A percentile compares a stretch with the other conserved stretches of the same genome.
Conservation (phyloP, 2,113 vertebrate species). For the Panthera leo region DNA sequence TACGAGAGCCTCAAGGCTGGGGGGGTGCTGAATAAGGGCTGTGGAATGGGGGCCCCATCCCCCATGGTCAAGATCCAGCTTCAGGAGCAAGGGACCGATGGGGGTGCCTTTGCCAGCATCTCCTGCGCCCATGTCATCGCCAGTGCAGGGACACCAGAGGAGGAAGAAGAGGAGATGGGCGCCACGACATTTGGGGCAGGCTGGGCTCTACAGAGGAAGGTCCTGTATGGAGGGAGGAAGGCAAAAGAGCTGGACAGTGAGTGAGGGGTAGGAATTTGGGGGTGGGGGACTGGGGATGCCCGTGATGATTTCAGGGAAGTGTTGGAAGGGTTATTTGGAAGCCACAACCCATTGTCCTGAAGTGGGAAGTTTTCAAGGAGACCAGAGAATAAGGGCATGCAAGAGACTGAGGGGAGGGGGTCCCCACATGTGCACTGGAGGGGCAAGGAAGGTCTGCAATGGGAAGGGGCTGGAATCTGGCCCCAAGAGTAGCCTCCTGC, state of each 20-base stretch:
- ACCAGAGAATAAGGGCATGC: background rate
- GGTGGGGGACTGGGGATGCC: background rate
- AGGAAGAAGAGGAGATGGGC: constrained; percentile 65
- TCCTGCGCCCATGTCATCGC: constrained; percentile 78
- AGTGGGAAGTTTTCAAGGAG: constrained; percentile 22
- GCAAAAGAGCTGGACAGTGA: constrained; percentile 91
- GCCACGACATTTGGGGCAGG: constrained; percentile 80
- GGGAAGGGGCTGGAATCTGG: background rate
- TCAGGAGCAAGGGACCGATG: constrained; percentile 75
- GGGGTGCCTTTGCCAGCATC: constrained; percentile 76
- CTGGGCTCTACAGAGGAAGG: constrained; percentile 92
- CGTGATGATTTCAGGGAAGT: background rate
- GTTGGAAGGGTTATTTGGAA: constrained; percentile 6
- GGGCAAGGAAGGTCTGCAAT: background rate
- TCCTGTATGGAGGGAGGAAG: constrained; percentile 89
- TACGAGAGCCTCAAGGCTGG: constrained; percentile 90
- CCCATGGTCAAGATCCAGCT: constrained; percentile 80
- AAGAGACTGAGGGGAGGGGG: background rate
- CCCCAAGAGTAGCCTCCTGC: background rate
- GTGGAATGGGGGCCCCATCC: constrained; percentile 56
- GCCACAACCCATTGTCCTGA: constrained; percentile 56
- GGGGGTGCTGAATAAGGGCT: constrained; percentile 79
- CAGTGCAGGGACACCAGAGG: constrained; percentile 73
- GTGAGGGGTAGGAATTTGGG: constrained; percentile 59
- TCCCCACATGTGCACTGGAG: background rate